Base-by-base conservation (phyloP, 30 jellyfish, hydroid and myxozoan genomes). In the Mastigias papua region DNA sequence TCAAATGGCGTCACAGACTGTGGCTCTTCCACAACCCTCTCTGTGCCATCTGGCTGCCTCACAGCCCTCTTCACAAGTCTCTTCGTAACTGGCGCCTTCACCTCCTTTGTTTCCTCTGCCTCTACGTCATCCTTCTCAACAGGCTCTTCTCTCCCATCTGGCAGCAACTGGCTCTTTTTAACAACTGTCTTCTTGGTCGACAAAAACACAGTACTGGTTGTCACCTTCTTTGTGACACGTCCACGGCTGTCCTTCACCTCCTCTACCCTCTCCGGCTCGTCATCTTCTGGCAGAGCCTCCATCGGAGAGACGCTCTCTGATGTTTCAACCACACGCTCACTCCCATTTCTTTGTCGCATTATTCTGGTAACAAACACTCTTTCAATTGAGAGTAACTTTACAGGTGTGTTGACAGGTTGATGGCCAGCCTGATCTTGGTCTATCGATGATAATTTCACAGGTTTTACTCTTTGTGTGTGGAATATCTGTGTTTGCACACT, bases 301-400 rank as follows among this genome's bases (percentile, higher is more conserved):
- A 86, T n/a, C 10, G 98, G 98, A 0, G 70, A 81, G 23, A 91
- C 87, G 16, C 94, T 76, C 76, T 84, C 96, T 15, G 97, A 91
- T 34, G 69, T 73, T 62, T 91, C 98, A 21, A 92, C 46, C 20
- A 92, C 80, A 32, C 85, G 86, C 48, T 86, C 97, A 27, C 62
- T 86, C 79, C 98, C 98, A 85, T 86, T 89, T 21, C 95, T 86
- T 64, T 76, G 78, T 34, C 98, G 69, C 66, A 86, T 20, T 31
- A 92, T 96, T 69, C 94, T 66, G 19, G 97, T 92, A 80, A 76
- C 87, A 57, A 64, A 78, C 37, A 86, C 80, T 27, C 97, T 67
- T 72, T 92, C 95, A 60, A 92, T 91, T 37, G 90, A 64, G 8
- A 35, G 65, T 1, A 83, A 90, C 26, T 57, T 57, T 10, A 15